Evolutionary conservation across 1,140 invertebrate species (phyloP).

Genomic region (Bombus huntii): DNA sequence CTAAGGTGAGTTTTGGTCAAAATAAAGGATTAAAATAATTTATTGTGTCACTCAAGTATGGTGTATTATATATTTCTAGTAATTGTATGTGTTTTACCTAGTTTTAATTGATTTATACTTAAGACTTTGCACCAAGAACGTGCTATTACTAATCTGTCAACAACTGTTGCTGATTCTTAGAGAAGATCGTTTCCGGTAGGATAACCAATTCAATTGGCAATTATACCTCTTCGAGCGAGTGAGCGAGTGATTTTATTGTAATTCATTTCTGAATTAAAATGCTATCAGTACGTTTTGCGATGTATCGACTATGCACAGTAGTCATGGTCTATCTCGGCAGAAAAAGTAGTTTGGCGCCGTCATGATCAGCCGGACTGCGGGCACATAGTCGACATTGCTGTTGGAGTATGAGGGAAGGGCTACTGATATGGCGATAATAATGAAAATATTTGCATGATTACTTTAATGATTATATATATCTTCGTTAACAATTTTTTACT

Average conservation of each 20-base stretch:
- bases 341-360: slow-evolving; percentile 53
- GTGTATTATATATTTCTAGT: not conserved
- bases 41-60: no score
- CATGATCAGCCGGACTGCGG: slow-evolving; percentile 45
- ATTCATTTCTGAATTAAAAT: not conserved
- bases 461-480: not conserved
- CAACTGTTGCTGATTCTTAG: slow-evolving; percentile 44
- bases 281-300: no score
- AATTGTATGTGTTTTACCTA: not conserved
- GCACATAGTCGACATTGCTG: slow-evolving; percentile 4
- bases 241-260: not conserved
- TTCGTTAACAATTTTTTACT: not conserved
- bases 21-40: not conserved
- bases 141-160: slow-evolving; percentile 28
- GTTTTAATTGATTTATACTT: not conserved
- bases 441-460: not conserved
- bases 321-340: slow-evolving; percentile 39
- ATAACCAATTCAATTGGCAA: not conserved
- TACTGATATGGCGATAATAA: not conserved
- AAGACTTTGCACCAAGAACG: not conserved
- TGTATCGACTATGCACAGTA: slow-evolving; percentile 13
- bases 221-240: not conserved
- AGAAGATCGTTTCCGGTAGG: not conserved
- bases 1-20: slow-evolving; percentile 57
- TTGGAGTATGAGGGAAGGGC: no score